Base-by-base conservation (phyloP, 2,113 vertebrate genomes). In the Pluvialis apricaria region DNA sequence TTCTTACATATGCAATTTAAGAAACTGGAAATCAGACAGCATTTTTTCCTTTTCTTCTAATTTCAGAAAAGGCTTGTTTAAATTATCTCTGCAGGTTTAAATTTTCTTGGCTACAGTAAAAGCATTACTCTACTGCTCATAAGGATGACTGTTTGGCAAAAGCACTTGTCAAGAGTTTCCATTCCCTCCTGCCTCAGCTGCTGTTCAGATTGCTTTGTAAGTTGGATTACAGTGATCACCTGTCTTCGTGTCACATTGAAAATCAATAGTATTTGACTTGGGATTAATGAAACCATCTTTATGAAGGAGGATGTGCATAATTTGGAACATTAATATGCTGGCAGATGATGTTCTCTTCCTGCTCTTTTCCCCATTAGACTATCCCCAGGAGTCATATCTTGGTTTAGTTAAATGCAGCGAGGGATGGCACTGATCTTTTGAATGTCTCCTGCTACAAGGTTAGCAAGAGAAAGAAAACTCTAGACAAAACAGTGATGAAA, bases 251-350 rank as follows among this genome's bases (percentile, higher is more conserved):
- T 91, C 88, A 94, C 62, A 90, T 28, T 76, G 93, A 84, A 49
- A 80, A 96, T 95, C 94, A 73, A 96, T 94, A 79, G 32, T 82
- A 45, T 89, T 96, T 91, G 91, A 91, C 62, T 82, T 73, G 58
- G 49, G 93, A 96, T 78, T 94, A 95, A 95, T 94, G 73, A 87
- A 70, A 25, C 36, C 32, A 55, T 82, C 40, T 94, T 86, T 80
- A 87, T 93, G 77, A 69, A 96, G 86, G 92, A 93, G 75, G 82
- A 90, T 93, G 70, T 94, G 93, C 87, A 91, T 93, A 96, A 96
- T 88, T 90, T 91, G 40, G 78, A 78, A 61, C 86, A 94, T 93
- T 97, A 91, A 89, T 89, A 86, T 60, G 88, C 88, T 90, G 73
- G 81, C 86, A 94, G 83, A 72, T 85, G 62, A 94, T 87, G 86